Evolutionary conservation across 1,140 invertebrate species (phyloP).

Genomic region (Prorops nasuta): DNA sequence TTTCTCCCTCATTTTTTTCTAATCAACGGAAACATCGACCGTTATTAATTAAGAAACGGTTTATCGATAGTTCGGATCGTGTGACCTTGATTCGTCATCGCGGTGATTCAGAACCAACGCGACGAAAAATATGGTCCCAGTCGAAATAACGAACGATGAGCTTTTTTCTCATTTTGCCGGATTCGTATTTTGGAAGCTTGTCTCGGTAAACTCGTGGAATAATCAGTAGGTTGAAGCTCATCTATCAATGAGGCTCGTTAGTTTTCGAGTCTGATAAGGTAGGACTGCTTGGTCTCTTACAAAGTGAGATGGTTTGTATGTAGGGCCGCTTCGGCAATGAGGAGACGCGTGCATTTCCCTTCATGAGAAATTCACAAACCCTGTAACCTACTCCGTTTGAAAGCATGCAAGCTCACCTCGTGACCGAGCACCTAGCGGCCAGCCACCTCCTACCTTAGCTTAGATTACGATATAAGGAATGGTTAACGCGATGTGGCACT

Average conservation of each 20-base stretch:
- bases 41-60: background rate
- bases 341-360: slow-evolving; percentile 28
- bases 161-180: too few relatives aligned
- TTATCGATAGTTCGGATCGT: background rate
- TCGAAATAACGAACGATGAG: too few relatives aligned
- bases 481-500: slow-evolving; percentile 39
- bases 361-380: slow-evolving; percentile 47
- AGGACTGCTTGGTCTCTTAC: too few relatives aligned
- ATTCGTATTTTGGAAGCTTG: too few relatives aligned
- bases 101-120: too few relatives aligned
- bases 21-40: background rate
- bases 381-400: slow-evolving; percentile 39
- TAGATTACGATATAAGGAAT: slow-evolving; percentile 50
- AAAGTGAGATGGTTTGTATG: too few relatives aligned
- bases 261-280: too few relatives aligned
- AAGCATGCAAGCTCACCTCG: slow-evolving; percentile 34
- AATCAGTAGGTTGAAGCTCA: too few relatives aligned
- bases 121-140: too few relatives aligned
- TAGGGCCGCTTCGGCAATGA: too few relatives aligned
- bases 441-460: slow-evolving; percentile 46
- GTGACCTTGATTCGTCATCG: background rate
- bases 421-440: slow-evolving; percentile 34
- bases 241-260: too few relatives aligned
- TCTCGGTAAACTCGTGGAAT: too few relatives aligned
- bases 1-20: background rate